phyloP scores from a whole-genome alignment of 2,797 vertebrate genomes.

The Balearica regulorum region DNA sequence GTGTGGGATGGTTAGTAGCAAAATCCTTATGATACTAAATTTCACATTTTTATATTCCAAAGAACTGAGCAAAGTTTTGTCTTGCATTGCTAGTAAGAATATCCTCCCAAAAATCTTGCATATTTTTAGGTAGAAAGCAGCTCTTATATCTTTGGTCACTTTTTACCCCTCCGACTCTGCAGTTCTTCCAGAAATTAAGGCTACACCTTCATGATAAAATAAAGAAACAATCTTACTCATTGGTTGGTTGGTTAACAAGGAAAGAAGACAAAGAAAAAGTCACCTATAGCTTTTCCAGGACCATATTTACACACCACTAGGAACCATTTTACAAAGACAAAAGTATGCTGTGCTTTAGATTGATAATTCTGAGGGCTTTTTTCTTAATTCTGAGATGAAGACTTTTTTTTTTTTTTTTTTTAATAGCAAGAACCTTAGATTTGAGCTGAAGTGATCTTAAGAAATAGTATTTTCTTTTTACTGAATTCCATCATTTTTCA shows the following conservation, averaged over 20 bases:
- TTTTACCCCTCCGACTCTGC: neutral
- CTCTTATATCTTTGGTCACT: neutral
- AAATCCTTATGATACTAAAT: neutral
- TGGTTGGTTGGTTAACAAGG: neutral
- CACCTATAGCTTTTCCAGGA: neutral
- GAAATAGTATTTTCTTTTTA: neutral
- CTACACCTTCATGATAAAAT: neutral
- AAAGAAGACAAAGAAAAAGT: neutral
- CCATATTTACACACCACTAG: neutral
- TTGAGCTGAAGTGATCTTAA: neutral
- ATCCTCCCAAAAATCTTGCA: neutral
- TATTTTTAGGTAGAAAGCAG: neutral
- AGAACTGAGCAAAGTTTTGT: neutral
- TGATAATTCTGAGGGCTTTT: neutral
- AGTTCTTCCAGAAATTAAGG: neutral
- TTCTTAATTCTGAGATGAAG: neutral
- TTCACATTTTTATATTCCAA: neutral
- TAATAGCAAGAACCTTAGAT: neutral
- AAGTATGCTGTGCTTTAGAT: neutral
- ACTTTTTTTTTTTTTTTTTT: neutral
- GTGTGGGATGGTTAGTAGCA: neutral
- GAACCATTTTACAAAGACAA: neutral
- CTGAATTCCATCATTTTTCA: neutral
- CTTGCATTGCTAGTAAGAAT: neutral
- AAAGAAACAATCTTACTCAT: neutral